A percentile compares a stretch with the other conserved stretches of the same genome.
phyloP scores from a whole-genome alignment of 2,888 invertebrate species.

The Acleris cristana region DNA sequence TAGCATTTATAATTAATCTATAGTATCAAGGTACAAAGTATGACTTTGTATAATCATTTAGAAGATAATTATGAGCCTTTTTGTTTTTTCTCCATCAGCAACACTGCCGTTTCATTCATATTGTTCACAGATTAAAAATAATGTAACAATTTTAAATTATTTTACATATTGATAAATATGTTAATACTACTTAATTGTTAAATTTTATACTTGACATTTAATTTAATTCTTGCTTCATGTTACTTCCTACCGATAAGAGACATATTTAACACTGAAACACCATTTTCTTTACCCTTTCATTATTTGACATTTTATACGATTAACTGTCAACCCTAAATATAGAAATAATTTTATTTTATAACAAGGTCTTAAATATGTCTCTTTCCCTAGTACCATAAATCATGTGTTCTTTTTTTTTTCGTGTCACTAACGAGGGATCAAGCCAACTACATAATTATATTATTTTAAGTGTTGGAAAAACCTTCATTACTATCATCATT shows the following conservation, averaged over 20 bases:
- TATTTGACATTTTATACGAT: slow-evolving; percentile 9
- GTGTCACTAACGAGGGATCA: neutral
- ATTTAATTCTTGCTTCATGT: slow-evolving; percentile 18
- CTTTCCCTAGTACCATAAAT: no score
- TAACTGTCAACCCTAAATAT: neutral
- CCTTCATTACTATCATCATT: neutral
- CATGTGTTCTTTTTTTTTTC: no score
- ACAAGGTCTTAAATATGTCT: neutral
- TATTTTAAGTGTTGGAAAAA: neutral
- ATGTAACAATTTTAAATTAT: neutral
- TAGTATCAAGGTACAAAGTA: slow-evolving; percentile 30
- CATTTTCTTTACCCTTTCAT: neutral
- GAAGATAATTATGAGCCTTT: slow-evolving; percentile 13
- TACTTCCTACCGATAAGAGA: neutral
- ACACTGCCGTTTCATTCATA: slow-evolving; percentile 24
- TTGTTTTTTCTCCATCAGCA: slow-evolving; percentile 7
- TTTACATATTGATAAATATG: neutral
- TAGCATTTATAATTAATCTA: slow-evolving; percentile 54
- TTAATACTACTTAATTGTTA: slow-evolving; percentile 44
- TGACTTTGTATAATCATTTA: slow-evolving; percentile 26
- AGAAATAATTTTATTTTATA: neutral
- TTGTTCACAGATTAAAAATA: slow-evolving; percentile 3
- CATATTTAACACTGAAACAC: no score
- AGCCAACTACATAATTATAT: neutral
- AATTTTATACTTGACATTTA: slow-evolving; percentile 23